These are phyloP conservation scores for Nymphalis polychloros DNA, from an alignment of 2,888 invertebrate genomes.

Conservation along the genomic window DNA sequence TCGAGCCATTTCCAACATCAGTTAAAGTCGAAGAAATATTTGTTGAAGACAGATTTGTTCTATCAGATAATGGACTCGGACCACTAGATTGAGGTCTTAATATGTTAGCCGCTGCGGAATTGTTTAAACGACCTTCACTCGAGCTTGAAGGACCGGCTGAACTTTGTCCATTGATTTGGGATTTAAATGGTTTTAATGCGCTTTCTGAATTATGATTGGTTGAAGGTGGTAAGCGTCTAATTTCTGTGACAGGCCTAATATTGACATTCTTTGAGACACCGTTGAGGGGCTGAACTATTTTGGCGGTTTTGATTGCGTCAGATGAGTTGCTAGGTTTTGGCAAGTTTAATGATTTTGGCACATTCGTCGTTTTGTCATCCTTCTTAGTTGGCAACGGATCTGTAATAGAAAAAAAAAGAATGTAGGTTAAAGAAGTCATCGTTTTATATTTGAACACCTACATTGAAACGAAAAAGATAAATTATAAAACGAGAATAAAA, in stretches of 20 bases:
- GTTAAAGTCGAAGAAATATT: neutral
- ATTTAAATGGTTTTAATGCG: neutral
- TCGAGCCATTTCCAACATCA: constrained; percentile 14
- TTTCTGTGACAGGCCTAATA: neutral
- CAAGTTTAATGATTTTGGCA: constrained; percentile 26
- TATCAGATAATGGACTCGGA: neutral
- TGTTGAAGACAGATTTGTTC: neutral
- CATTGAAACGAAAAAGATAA: neutral
- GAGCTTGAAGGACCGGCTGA: neutral
- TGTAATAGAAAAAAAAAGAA: constrained; percentile 45
- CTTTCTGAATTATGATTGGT: neutral
- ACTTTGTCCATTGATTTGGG: neutral
- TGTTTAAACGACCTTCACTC: neutral
- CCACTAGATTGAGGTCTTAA: neutral
- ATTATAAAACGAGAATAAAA: no score
- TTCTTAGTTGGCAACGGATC: constrained; percentile 71
- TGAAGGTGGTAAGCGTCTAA: neutral
- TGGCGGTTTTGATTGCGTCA: neutral
- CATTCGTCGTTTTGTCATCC: constrained; percentile 35
- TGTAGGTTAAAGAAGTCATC: neutral
- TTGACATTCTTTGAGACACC: constrained; percentile 5
- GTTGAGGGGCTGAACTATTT: neutral
- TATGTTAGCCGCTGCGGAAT: constrained; percentile 4
- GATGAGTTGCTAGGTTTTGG: constrained; percentile 7
- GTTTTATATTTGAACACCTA: neutral